These are phyloP conservation scores for Thymelicus sylvestris DNA, from an alignment of 2,888 invertebrate genomes.

Conservation along the genomic window DNA sequence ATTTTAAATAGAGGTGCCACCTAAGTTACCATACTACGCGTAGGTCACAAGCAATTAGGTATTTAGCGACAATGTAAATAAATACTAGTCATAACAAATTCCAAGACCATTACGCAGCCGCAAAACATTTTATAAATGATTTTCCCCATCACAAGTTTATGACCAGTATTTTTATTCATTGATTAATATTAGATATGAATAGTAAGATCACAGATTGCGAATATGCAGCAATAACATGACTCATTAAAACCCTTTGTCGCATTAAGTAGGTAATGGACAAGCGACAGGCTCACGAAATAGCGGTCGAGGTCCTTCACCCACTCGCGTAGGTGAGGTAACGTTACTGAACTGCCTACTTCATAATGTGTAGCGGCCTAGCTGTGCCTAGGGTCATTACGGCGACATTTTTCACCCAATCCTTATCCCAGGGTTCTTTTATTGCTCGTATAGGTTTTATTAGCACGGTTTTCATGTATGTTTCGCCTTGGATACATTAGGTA, in stretches of 20 bases:
- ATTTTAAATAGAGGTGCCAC: no score
- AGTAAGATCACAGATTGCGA: constrained; percentile 11
- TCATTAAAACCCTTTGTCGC: constrained; percentile 38
- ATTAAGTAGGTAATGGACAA: constrained; percentile 50
- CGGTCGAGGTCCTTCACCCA: constrained; percentile 74
- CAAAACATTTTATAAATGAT: background rate
- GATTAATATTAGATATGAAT: background rate
- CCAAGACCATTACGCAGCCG: background rate
- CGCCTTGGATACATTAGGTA: no score
- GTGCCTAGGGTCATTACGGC: constrained; percentile 6
- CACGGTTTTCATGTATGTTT: no score
- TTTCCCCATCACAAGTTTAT: background rate
- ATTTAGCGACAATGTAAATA: no score
- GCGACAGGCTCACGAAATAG: constrained; percentile 65
- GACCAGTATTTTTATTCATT: background rate
- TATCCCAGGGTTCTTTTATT: no score
- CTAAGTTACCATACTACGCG: no score
- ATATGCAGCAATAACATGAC: constrained; percentile 20
- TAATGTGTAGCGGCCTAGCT: constrained; percentile 31
- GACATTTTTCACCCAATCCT: constrained; percentile 11
- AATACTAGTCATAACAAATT: background rate
- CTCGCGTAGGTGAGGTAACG: constrained; percentile 52
- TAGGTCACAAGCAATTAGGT: no score
- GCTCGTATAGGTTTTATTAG: no score
- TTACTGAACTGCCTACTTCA: constrained; percentile 40